phyloP scores from a whole-genome alignment of 2,113 vertebrate species.

The Mystacornis crossleyi region DNA sequence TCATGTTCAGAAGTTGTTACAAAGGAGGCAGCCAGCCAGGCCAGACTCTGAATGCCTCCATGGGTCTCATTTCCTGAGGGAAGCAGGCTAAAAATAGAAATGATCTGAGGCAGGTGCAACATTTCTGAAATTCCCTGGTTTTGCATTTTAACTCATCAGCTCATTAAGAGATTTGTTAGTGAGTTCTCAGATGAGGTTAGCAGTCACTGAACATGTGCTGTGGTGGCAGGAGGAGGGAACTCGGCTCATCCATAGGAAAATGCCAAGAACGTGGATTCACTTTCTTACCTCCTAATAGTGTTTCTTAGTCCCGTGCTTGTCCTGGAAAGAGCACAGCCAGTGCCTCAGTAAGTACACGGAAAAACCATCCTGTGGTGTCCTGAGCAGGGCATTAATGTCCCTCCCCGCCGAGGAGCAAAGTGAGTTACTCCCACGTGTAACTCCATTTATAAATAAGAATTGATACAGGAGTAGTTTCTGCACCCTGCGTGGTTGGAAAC shows the following conservation, averaged over 20 bases:
- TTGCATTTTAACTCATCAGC: background rate
- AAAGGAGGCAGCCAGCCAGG: background rate
- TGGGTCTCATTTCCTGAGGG: background rate
- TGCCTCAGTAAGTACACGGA: background rate
- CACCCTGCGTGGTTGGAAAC: background rate
- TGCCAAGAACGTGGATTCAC: background rate
- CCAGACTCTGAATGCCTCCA: background rate
- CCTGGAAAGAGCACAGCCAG: background rate
- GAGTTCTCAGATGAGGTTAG: background rate
- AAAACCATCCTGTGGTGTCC: background rate
- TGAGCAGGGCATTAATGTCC: background rate
- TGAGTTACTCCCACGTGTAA: accelerated
- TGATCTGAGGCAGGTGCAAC: background rate
- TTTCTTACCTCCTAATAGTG: background rate
- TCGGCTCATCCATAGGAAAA: background rate
- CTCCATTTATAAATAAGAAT: background rate
- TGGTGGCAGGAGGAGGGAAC: background rate
- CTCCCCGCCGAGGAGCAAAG: background rate
- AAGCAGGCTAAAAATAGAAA: background rate
- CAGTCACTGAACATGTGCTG: background rate
- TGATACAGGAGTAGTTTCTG: background rate
- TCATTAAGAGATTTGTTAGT: background rate
- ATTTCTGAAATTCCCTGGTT: background rate
- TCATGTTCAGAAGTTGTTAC: background rate
- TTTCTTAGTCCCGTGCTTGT: background rate